Evolutionary conservation across 2,797 vertebrate species (phyloP), one percentile per base, ranked within the genome.

Genomic region (Cuculus canorus): DNA sequence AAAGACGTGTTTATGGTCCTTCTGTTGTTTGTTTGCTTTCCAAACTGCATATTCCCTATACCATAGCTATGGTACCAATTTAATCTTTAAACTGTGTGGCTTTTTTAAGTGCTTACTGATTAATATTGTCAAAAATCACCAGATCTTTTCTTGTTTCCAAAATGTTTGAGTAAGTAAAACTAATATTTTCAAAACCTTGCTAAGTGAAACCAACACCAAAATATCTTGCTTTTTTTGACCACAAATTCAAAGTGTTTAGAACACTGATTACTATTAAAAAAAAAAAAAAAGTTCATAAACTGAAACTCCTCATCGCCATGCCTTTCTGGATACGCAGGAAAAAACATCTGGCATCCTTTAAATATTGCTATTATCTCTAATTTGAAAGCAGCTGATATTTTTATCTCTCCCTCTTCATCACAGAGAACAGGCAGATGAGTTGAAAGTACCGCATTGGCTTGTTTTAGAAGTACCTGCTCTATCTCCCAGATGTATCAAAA

Each of bases 21-120:
- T 92, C 88, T 95, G 60, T 48, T 94, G 60, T 91, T 87, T 92
- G 48, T 22, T 59, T 91, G 23, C 52, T 86, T 84, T 80, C 64
- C 35, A 92, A 79, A 85, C 35, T 47, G 23, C 37, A 25, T 73
- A 53, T 68, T 89, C 32, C 23, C 13, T 70, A 33, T 86, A 73
- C 87, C 71, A 72, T 33, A 84, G 23, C 54, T 82, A 18, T 19
- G 10, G 14, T 68, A 65, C 22, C 21, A 47, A 45, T 90, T 90
- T 60, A 82, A 60, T 53, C 48, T 73, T 85, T 28, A 64, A 86
- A 66, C 52, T 77, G 18, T 6, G 18, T 16, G 7, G 27, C 1
- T 4, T 33, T 68, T 88, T 86, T 21, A 69, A 11, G 4, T 65
- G 21, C 8, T 59, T 15, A 71, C 17, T 80, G 56, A 87, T 63